phyloP scores from a whole-genome alignment of 2,113 vertebrate genomes.

The Natator depressus region DNA sequence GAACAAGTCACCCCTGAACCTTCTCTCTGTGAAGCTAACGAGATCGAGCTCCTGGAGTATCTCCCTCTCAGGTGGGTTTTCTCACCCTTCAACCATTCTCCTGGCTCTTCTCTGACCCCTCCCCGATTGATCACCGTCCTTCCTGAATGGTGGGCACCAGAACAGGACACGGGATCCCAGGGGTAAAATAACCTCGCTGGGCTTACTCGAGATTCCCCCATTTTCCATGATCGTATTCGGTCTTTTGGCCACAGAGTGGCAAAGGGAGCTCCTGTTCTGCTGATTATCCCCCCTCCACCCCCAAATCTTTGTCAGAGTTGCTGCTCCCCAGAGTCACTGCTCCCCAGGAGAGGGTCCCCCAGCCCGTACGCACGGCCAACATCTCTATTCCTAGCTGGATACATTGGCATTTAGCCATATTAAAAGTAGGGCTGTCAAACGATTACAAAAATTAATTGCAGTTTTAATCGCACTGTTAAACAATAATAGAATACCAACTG shows the following conservation, averaged over 20 bases:
- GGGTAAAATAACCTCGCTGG: not conserved
- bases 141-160: not conserved
- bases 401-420: not conserved
- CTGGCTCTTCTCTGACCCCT: not conserved
- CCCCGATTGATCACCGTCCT: not conserved
- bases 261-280: not conserved
- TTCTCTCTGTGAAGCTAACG: not conserved
- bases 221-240: not conserved
- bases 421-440: not conserved
- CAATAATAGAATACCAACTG: too few relatives aligned
- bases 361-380: accelerated
- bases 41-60: not conserved
- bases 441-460: too few relatives aligned
- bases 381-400: not conserved
- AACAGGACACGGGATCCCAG: not conserved
- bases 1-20: not conserved
- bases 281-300: not conserved
- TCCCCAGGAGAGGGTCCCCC: not conserved
- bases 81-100: not conserved
- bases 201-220: not conserved
- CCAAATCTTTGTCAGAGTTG: not conserved
- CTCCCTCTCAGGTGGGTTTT: not conserved
- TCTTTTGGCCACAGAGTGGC: not conserved
- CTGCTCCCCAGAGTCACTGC: not conserved
- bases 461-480: too few relatives aligned